Evolutionary conservation across 2,113 vertebrate genomes (phyloP).

Genomic region (Ptilonorhynchus violaceus): DNA sequence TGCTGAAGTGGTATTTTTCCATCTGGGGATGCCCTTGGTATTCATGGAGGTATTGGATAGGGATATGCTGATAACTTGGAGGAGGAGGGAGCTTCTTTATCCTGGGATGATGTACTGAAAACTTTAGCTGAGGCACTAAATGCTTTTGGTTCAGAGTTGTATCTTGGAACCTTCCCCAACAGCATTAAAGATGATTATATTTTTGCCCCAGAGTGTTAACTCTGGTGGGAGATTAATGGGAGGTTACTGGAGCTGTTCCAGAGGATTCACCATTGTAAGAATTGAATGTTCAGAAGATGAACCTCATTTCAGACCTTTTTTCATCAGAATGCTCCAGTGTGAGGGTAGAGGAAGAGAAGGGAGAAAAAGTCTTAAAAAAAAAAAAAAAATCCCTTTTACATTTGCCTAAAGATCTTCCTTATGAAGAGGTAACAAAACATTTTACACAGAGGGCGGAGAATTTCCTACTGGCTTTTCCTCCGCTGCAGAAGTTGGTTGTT

Average conservation of each 20-base stretch:
- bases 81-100: not conserved
- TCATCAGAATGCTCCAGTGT: not conserved
- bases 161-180: not conserved
- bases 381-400: not conserved
- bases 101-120: not conserved
- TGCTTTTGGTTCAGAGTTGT: not conserved
- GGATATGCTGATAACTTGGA: not conserved
- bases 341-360: not conserved
- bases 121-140: not conserved
- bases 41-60: not conserved
- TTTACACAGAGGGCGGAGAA: not conserved
- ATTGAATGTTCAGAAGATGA: not conserved
- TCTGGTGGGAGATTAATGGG: not conserved
- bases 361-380: not conserved
- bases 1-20: not conserved
- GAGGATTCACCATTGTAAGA: not conserved
- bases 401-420: not conserved
- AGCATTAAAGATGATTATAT: not conserved
- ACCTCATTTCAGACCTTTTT: not conserved
- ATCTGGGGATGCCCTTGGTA: not conserved
- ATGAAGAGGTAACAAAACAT: not conserved
- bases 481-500: not conserved
- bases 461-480: not conserved
- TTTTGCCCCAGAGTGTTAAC: not conserved
- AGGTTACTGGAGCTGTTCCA: constrained; percentile 21